Base-by-base conservation (phyloP, 2,888 invertebrate species). In the Calameuta filiformis region DNA sequence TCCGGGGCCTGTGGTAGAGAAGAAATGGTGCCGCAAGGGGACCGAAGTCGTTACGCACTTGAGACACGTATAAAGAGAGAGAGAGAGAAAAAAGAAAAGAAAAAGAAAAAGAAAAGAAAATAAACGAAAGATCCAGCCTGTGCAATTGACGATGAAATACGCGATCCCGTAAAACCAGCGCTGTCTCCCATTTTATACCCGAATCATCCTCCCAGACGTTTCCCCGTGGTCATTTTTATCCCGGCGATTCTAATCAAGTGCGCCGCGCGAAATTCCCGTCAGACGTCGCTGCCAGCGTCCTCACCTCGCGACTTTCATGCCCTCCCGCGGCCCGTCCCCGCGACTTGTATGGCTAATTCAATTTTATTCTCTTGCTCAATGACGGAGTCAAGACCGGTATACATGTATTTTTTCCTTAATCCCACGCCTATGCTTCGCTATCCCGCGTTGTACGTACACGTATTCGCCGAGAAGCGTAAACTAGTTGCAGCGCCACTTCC, bases 61-160 rank as follows among this genome's bases (percentile, higher is more conserved):
- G 79, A 12, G 11, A 75, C 35, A 37, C 15, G 35, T 56, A 71
- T 71, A 35, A 23, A 34, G 35, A 34, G 23, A 56, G 15, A 6
- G n/a, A n/a, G n/a, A n/a, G n/a, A n/a, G n/a, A n/a, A n/a, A n/a
- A n/a, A n/a, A n/a, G n/a, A n/a, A n/a, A n/a, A 40, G 23, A 40
- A 2, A 56, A 56, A 23, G 1, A 1, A 33, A 3, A 33, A 33
- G 33, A 33, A 33, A 3, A 33, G 15, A 40, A 40, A 9, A 56
- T 2, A 23, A 56, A 56, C 0, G 6, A 56, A 23, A 56, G 31
- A 31, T 31, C 33, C 71, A 31, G 31, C 71, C 79, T 73, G 79
- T 76, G 81, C 82, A 85, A 85, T 84, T 84, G 84, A 86, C 84
- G 85, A 84, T 85, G 84, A 87, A 85, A 86, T 84, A 85, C 80